Base-by-base conservation (phyloP, 2,113 vertebrate species). In the Cephalopterus ornatus region DNA sequence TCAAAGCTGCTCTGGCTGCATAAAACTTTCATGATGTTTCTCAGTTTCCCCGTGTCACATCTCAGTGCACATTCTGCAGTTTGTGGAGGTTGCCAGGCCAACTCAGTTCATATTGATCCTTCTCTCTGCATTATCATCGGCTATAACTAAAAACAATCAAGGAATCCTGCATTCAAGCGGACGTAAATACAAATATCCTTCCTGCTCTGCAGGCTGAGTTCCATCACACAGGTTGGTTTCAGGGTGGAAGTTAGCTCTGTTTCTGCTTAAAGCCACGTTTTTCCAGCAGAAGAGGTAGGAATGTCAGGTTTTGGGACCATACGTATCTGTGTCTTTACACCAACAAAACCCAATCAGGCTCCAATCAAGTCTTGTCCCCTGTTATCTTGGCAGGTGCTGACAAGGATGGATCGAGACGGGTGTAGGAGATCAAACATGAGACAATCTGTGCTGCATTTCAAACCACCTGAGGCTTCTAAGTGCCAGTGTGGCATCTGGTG, bases 361-460 rank as follows among this genome's bases (percentile, higher is more conserved):
- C 75, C 63, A 53, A 42, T 88, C 90, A 93, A 49, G 68, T n/a
- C 47, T 49, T 80, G 65, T 87, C 72, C 82, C 61, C 68, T 17
- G 63, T 90, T 94, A 49, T 67, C 85, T 61, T 84, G 92, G 33
- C 35, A 92, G 92, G 24, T 52, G 52, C 89, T 95, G 96, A 33
- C 21, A 14, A 28, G 73, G 95, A 80, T 86, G 93, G 90, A 92
- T 89, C 13, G 35, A 62, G 92, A 39, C 3, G 11, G 71, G 90
- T 32, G 81, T 80, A 46, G 71, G 6, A 73, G 92, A 93, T 89
- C 83, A 95, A 86, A 75, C 18, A 8, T 0, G 0, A 83, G 79
- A 68, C 93, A 92, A 81, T 77, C 82, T 59, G 52, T n/a, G 26
- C 68, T 20, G 82, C 83, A 33, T 84, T 86, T 55, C 88, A 56